Conservation (phyloP, 2,113 vertebrate genomes). For the Dasyurus viverrinus region DNA sequence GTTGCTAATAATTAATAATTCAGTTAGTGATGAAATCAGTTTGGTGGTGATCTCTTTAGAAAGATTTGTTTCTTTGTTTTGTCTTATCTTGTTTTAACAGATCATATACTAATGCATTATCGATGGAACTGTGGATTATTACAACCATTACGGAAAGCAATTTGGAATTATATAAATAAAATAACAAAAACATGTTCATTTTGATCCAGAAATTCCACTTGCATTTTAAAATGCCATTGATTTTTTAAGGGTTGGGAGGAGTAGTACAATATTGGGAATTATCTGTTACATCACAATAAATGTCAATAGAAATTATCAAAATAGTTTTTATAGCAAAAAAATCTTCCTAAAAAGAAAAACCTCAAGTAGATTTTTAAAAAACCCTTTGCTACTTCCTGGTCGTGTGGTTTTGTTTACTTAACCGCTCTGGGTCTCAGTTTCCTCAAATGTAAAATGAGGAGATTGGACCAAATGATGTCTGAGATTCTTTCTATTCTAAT, state of each 20-base stretch:
- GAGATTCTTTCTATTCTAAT: not conserved
- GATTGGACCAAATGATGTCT: not conserved
- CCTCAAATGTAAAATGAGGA: not conserved
- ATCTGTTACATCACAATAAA: not conserved
- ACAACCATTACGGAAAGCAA: not conserved
- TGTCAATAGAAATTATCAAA: not conserved
- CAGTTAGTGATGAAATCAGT: not conserved
- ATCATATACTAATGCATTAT: not conserved
- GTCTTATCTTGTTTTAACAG: not conserved
- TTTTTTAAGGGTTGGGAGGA: not conserved
- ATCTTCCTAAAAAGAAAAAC: not conserved
- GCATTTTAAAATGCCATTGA: not conserved
- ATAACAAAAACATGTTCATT: not conserved
- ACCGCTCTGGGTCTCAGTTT: not conserved
- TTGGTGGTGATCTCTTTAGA: not conserved
- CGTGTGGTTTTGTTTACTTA: not conserved
- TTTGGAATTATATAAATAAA: not conserved
- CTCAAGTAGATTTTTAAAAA: not conserved
- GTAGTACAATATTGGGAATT: not conserved
- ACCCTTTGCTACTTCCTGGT: not conserved
- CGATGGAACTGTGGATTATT: too few species aligned
- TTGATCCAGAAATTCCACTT: not conserved
- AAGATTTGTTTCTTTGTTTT: not conserved
- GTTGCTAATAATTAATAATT: not conserved
- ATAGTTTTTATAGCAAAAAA: not conserved